phyloP scores from a whole-genome alignment of 1,140 invertebrate genomes.

The Bombus turneri region DNA sequence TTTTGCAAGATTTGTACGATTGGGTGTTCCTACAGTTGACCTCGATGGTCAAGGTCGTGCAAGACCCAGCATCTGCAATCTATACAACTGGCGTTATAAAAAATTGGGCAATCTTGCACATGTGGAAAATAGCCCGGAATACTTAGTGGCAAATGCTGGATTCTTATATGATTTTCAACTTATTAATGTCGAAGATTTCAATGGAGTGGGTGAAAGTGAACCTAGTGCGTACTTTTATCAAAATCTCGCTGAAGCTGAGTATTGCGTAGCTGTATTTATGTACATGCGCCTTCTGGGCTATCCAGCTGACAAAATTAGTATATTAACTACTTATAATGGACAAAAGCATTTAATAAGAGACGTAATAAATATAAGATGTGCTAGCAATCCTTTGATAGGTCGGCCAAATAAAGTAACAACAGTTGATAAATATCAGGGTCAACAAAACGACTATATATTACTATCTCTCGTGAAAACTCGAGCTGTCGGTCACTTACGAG shows the following conservation, averaged over 20 bases:
- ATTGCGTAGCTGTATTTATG: slow-evolving; percentile 98
- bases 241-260: slow-evolving; percentile 99
- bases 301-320: slow-evolving; percentile 98
- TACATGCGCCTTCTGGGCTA: slow-evolving; percentile 99
- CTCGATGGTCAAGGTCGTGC: slow-evolving; percentile 98
- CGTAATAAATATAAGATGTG: slow-evolving; percentile 96
- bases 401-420: slow-evolving; percentile 97
- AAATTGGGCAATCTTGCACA: slow-evolving; percentile 96
- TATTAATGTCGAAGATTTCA: slow-evolving; percentile 98
- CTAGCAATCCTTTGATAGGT: slow-evolving; percentile 98
- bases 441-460: slow-evolving; percentile 99
- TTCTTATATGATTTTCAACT: slow-evolving; percentile 97
- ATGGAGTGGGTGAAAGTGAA: slow-evolving; percentile 98
- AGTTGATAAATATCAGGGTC: slow-evolving; percentile 99
- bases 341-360: slow-evolving; percentile 99
- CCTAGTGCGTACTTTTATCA: slow-evolving; percentile 99
- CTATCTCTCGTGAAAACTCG: slow-evolving; percentile 97
- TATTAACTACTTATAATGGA: slow-evolving; percentile 99
- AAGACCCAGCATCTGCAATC: slow-evolving; percentile 93
- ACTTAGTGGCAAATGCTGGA: slow-evolving; percentile 94
- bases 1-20: slow-evolving; percentile 97
- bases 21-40: slow-evolving; percentile 98
- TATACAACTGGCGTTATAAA: slow-evolving; percentile 99
- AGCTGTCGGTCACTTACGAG: slow-evolving; percentile 97
- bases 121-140: slow-evolving; percentile 92